A percentile compares a stretch with the other conserved stretches of the same genome.
phyloP scores from a whole-genome alignment of 2,888 invertebrate species.

The Melinaea menophilus region DNA sequence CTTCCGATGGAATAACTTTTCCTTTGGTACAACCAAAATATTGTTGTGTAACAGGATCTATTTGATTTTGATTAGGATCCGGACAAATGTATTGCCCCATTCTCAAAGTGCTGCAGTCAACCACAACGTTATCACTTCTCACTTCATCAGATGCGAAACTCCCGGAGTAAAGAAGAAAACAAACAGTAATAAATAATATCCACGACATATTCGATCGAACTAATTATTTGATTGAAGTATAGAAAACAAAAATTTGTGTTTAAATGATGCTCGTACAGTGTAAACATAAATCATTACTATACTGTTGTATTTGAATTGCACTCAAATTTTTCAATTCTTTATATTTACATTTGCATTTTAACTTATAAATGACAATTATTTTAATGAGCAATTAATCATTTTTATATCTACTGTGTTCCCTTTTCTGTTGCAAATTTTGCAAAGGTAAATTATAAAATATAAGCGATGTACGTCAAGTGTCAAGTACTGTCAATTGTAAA shows the following conservation, averaged over 20 bases:
- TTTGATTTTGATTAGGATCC: conserved; percentile 84
- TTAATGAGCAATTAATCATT: too few relatives aligned
- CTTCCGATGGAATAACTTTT: conserved; percentile 78
- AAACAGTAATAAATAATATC: conserved; percentile 11
- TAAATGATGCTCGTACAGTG: too few relatives aligned
- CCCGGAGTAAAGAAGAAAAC: conserved; percentile 35
- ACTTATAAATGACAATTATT: too few relatives aligned
- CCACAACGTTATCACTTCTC: conserved; percentile 50
- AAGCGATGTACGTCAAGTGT: too few relatives aligned
- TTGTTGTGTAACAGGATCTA: conserved; percentile 94
- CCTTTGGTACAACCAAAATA: conserved; percentile 84
- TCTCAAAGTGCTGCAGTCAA: conserved; percentile 84
- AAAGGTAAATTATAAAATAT: too few relatives aligned
- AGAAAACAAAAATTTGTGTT: neutral
- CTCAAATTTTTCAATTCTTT: too few relatives aligned
- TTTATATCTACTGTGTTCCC: too few relatives aligned
- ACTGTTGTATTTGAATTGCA: too few relatives aligned
- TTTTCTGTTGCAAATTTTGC: too few relatives aligned
- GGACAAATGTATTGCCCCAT: conserved; percentile 91
- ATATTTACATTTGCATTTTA: too few relatives aligned
- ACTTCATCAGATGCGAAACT: conserved; percentile 54
- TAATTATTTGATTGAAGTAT: neutral
- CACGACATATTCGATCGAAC: conserved; percentile 12
- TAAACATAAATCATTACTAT: too few relatives aligned
- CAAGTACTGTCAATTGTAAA: too few relatives aligned